phyloP scores from a whole-genome alignment of 2,888 invertebrate genomes.

The Stenotaenia linearis region DNA sequence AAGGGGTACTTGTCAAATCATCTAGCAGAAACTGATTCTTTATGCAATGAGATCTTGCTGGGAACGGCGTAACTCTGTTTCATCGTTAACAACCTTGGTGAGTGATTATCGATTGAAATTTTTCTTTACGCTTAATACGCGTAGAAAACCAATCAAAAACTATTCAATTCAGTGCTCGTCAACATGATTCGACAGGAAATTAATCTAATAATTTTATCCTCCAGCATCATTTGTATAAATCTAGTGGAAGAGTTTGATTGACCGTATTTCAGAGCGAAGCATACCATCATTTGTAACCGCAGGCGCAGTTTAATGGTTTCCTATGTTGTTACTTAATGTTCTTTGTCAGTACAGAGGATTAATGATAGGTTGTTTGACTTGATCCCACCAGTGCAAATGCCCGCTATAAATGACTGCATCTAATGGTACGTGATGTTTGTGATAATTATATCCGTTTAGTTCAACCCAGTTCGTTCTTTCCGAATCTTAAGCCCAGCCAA shows the following conservation, averaged over 20 bases:
- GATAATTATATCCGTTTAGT: conserved; percentile 12
- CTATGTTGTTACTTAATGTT: conserved; percentile 2
- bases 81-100: no score
- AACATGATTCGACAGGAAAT: not conserved
- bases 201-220: not conserved
- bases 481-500: not conserved
- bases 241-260: not conserved
- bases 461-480: not conserved
- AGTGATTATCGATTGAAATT: no score
- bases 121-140: no score
- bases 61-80: no score
- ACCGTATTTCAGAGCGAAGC: not conserved
- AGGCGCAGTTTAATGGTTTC: conserved; percentile 11
- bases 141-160: no score
- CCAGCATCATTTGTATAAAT: not conserved
- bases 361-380: conserved; percentile 22
- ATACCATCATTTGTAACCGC: conserved; percentile 16
- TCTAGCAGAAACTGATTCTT: no score
- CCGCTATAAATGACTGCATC: conserved; percentile 4
- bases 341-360: conserved; percentile 11
- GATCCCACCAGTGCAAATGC: conserved; percentile 2
- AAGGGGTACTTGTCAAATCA: no score
- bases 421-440: conserved; percentile 12
- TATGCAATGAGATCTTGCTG: no score
- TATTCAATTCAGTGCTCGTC: not conserved